Evolutionary conservation across 2,113 vertebrate species (phyloP), one percentile per base, ranked within the genome.

Genomic region (Camelus bactrianus): DNA sequence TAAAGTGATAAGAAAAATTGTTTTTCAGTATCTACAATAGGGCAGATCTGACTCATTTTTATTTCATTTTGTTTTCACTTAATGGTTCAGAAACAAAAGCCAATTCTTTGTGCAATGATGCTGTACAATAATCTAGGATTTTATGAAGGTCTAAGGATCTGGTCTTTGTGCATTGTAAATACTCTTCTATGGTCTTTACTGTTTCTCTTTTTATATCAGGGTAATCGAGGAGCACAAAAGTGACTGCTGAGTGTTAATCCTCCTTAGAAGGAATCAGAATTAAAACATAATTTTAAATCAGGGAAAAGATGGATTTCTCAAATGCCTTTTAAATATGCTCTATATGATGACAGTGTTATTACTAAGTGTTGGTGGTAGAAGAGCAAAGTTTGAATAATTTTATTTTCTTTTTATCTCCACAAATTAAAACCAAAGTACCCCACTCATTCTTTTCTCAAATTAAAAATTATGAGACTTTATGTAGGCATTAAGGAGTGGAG

Each of bases 341-440:
- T 69, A 8, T 42, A 19, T 42, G 69, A 95, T 93, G 88, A 96
- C 72, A 94, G 69, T 67, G 93, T 88, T 93, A 73, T 73, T 89
- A 94, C 90, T 94, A 97, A 85, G 32, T 85, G 62, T 96, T 73
- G 81, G 52, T 75, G n/a, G 64, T 58, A 58, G 52, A 92, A 96
- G 50, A 93, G 11, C 48, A 54, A 92, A 87, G n/a, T 96, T 88
- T 85, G 84, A 95, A 97, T 92, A 73, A 94, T 88, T 93, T 73
- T 80, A 79, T 95, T 93, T 97, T 62, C 17, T 67, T 76, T 95
- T 91, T 83, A 85, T 3, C 16, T 42, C 15, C 26, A 85, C 79
- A 96, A 81, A 96, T 96, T 85, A 97, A 94, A 93, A 52, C 28
- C n/a, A 92, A 86, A 96, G 72, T 92, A 88, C 60, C 30, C 64